Base-by-base conservation (phyloP, 2,888 invertebrate genomes). In the Argyra leucocephala region DNA sequence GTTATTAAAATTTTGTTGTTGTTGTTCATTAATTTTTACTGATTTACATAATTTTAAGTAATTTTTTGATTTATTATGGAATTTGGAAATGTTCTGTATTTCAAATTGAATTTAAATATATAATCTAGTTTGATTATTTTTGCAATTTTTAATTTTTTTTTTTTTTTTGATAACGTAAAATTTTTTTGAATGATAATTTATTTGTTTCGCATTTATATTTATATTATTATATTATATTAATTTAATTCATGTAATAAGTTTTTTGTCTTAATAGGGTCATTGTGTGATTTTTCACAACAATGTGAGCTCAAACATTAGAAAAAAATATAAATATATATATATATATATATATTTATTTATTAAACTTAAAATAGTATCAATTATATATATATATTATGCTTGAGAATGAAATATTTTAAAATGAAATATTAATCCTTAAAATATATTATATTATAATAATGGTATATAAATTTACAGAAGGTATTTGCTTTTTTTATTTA, bases 381-480 rank as follows among this genome's bases (percentile, higher is more conserved):
- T 48, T 48, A 12, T 48, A 3, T 48, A 18, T 48, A 18, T 48
- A 48, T 48, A 48, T 48, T 48, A 48, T 48, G n/a, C n/a, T 48
- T 48, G 48, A 48, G 48, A 48, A 48, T 48, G 48, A 48, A 31
- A 48, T 48, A 18, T 48, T 48, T 48, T 18, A n/a, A 48, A 48
- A 48, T 48, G 48, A 48, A 48, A 15, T 48, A 10, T 31, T n/a
- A 18, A 48, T 48, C 5, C 48, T 48, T 18, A 48, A 48, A 18
- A 48, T 48, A 48, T 48, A 18, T 18, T n/a, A 58, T 58, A 21
- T 22, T 58, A 58, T 57, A 58, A 58, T 22, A 58, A 22, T 58
- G n/a, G 22, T 22, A 58, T 22, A 22, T 22, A 58, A 58, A 58
- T 58, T 22, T 58, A 58, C 58, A 58, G 22, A 58, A 58, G 22